These are phyloP conservation scores for Amiota communis DNA, from an alignment of 2,888 invertebrate species.

Conservation along the genomic window DNA sequence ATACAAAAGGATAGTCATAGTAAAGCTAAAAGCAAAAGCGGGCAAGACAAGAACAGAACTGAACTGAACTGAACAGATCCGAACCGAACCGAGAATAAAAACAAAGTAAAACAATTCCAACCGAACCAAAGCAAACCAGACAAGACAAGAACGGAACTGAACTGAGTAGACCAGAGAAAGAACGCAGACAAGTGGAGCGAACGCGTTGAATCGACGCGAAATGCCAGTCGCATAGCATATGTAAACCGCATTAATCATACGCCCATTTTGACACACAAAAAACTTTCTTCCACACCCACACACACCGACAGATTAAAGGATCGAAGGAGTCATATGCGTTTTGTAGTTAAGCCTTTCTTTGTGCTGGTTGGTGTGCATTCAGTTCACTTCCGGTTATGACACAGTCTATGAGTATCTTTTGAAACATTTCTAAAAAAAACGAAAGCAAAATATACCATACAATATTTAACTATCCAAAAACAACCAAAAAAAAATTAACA, in stretches of 20 bases:
- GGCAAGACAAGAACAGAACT: background rate
- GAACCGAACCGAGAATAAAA: background rate
- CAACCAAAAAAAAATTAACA: background rate
- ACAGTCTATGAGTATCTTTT: too few relatives aligned
- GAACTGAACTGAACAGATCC: background rate
- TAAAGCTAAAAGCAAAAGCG: background rate
- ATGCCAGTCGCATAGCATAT: conserved; percentile 57
- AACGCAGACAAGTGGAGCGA: background rate
- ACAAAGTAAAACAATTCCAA: background rate
- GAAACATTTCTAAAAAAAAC: too few relatives aligned
- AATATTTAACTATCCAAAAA: background rate
- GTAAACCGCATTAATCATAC: conserved; percentile 68
- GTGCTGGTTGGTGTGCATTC: too few relatives aligned
- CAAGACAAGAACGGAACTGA: background rate
- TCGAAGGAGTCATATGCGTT: too few relatives aligned
- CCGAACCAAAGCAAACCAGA: background rate
- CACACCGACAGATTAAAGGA: too few relatives aligned
- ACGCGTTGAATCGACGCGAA: background rate
- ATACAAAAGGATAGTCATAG: background rate
- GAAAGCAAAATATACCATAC: background rate
- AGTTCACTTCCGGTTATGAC: too few relatives aligned
- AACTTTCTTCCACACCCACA: background rate
- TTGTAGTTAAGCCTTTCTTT: too few relatives aligned
- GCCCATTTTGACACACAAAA: conserved; percentile 56
- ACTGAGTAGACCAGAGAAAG: background rate